Evolutionary conservation across 1,140 invertebrate species (phyloP), one percentile per base, ranked within the genome.

Genomic region (Hylyphantes graminicola): DNA sequence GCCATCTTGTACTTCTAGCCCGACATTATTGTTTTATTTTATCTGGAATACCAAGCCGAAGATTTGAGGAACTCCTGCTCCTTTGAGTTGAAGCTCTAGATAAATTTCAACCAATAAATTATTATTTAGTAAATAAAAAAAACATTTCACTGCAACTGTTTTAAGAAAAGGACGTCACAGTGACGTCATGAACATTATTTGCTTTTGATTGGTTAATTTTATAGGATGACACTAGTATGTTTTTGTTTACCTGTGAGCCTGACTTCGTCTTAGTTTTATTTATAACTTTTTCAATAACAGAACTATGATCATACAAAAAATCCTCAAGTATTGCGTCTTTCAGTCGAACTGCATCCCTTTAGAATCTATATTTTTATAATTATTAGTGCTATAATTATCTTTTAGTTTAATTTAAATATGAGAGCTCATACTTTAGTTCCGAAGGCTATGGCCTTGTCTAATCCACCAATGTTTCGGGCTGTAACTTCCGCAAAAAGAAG

Each of bases 161-260:
- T 59, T 17, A 21, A 17, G 12, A 12, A 21, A 67, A 4, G 57
- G 72, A 74, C 72, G 72, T 74, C 72, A 74, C 59, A 61, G 7
- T n/a, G 15, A 17, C 7, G 17, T 61, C 59, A 61, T 15, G 10
- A 15, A 15, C 35, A 35, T 74, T 21, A 5, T 12, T 13, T 64
- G 10, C 11, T 19, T 67, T 8, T 57, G 76, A 78, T 78, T 78
- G 61, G 76, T 21, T 12, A 13, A 21, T 21, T 67, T 55, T 0
- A 67, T 67, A n/a, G 48, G 51, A 17, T 67, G 50, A 55, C 63
- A 55, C 35, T 35, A 63, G 59, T 63, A 48, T 7, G 55, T 63
- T 65, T 78, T 65, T 78, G 53, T 78, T 77, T 77, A 54, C 19
- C 48, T 55, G 63, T 78, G 50, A n/a, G 12, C 10, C 35, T 61